A percentile compares a stretch with the other conserved stretches of the same genome.
phyloP scores from a whole-genome alignment of 2,797 vertebrate species.

The Chromis chromis region DNA sequence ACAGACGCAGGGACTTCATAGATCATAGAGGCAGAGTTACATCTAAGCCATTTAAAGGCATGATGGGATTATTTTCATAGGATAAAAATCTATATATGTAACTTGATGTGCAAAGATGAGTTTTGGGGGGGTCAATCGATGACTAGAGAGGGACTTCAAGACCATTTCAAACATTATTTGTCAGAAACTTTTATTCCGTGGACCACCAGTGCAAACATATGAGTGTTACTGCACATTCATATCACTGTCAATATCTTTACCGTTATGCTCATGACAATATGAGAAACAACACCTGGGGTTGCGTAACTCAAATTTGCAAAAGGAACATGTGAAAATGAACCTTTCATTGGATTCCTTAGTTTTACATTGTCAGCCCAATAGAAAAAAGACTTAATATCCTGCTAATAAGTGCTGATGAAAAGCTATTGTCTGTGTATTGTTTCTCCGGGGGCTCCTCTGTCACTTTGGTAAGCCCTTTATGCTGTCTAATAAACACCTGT shows the following conservation, averaged over 20 bases:
- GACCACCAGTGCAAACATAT: background rate
- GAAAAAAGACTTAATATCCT: conserved; percentile 44
- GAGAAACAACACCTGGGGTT: background rate
- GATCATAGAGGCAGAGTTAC: too few species aligned
- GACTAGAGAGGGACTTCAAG: background rate
- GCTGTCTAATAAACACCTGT: conserved; percentile 63
- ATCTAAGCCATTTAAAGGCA: too few species aligned
- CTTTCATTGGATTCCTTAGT: conserved; percentile 52
- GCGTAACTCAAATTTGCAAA: conserved; percentile 4
- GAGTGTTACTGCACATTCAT: too few species aligned
- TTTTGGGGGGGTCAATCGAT: too few species aligned
- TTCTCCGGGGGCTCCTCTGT: conserved; percentile 51
- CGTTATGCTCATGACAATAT: background rate
- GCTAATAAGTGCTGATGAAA: conserved; percentile 68
- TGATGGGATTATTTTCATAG: too few species aligned
- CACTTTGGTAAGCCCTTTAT: conserved; percentile 58
- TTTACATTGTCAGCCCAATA: conserved; percentile 45
- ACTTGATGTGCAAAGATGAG: too few species aligned
- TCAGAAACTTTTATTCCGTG: background rate
- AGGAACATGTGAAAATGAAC: conserved; percentile 17
- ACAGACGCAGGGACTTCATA: too few species aligned
- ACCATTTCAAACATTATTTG: conserved; percentile 14
- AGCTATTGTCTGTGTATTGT: conserved; percentile 48
- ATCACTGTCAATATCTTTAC: background rate
- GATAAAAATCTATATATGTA: too few species aligned